Evolutionary conservation across 2,888 invertebrate genomes (phyloP).

Genomic region (Watsonalla cultraria): DNA sequence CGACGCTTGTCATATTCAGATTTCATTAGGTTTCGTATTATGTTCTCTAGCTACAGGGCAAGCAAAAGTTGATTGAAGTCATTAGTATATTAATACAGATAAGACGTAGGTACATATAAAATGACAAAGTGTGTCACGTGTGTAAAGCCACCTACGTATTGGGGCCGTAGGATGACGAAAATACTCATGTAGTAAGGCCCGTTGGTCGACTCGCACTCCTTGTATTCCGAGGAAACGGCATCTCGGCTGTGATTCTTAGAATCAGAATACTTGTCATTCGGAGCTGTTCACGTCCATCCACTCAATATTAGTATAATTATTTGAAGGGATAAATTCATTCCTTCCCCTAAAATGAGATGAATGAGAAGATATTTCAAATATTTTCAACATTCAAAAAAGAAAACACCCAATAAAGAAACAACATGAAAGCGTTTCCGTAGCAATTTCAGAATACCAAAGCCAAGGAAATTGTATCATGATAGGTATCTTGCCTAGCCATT

Average conservation of each 20-base stretch:
- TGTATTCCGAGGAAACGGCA: constrained; percentile 32
- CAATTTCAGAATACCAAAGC: constrained; percentile 1
- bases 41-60: constrained; percentile 7
- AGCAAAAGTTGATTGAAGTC: constrained; percentile 22
- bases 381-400: background rate
- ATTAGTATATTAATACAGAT: constrained; percentile 27
- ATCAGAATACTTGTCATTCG: constrained; percentile 10
- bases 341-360: background rate
- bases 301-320: no score
- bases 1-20: background rate
- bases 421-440: background rate
- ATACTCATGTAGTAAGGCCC: constrained; percentile 33
- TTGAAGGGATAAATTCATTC: no score
- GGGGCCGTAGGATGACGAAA: constrained; percentile 32
- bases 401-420: background rate
- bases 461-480: constrained; percentile 3
- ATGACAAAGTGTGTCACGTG: constrained; percentile 29
- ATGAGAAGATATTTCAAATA: background rate
- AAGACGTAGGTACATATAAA: constrained; percentile 20
- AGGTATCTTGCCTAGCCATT: background rate
- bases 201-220: constrained; percentile 25
- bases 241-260: constrained; percentile 27
- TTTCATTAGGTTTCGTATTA: background rate
- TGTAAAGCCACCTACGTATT: constrained; percentile 41
- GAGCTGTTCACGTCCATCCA: background rate